Percentiles rank a stretch among this genome's conserved stretches.
phyloP scores from a whole-genome alignment of 2,888 invertebrate genomes.

The Sympetrum striolatum region DNA sequence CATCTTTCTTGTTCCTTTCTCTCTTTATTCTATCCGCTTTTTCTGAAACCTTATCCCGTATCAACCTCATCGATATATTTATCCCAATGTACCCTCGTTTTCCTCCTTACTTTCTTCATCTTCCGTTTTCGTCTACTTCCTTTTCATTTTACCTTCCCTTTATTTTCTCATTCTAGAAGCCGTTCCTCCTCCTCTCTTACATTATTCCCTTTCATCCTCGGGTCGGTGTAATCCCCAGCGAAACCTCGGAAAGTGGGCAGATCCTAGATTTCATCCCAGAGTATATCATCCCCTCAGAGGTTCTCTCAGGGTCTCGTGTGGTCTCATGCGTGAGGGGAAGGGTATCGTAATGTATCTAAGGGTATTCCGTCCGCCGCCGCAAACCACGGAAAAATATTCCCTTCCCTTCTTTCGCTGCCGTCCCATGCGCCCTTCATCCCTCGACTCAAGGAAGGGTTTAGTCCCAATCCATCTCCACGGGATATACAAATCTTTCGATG shows the following conservation, averaged over 20 bases:
- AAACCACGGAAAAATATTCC: background rate
- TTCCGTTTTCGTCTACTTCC: background rate
- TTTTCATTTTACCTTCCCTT: background rate
- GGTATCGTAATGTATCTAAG: background rate
- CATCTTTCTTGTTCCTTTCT: background rate
- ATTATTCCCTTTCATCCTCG: background rate
- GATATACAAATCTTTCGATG: background rate
- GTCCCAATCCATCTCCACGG: background rate
- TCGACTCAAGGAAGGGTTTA: background rate
- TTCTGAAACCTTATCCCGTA: too few relatives aligned
- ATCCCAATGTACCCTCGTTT: too few relatives aligned
- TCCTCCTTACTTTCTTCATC: background rate
- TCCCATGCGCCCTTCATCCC: background rate
- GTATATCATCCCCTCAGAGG: slow-evolving; percentile 10
- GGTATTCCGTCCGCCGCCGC: background rate
- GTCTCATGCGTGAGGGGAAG: background rate
- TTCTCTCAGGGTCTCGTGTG: background rate
- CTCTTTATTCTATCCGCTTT: background rate
- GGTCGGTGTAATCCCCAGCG: background rate
- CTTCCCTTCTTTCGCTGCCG: background rate
- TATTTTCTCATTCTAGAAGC: background rate
- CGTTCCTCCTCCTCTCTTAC: background rate
- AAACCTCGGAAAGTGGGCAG: background rate
- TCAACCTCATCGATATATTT: too few relatives aligned
- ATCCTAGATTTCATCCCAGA: background rate